phyloP scores from a whole-genome alignment of 2,113 vertebrate genomes.

The Otocyon megalotis region DNA sequence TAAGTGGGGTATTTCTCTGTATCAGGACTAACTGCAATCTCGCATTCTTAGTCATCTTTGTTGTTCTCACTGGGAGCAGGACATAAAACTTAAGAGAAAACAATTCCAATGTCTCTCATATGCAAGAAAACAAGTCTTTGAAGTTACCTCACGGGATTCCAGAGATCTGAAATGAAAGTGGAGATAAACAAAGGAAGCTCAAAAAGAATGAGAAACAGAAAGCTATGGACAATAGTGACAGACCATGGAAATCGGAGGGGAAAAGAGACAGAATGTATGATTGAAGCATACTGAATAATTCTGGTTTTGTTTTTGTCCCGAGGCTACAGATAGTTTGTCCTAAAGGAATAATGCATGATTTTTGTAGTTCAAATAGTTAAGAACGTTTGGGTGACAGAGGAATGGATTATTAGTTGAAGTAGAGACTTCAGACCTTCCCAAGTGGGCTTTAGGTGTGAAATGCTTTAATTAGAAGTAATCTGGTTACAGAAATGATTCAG shows the following conservation, averaged over 20 bases:
- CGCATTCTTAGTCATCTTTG: constrained; percentile 4
- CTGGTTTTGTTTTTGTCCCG: neutral
- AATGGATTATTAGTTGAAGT: neutral
- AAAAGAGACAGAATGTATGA: constrained; percentile 26
- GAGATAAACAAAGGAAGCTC: constrained; percentile 36
- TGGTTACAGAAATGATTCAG: neutral
- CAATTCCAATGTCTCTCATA: constrained; percentile 6
- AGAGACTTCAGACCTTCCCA: neutral
- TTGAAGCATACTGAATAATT: constrained; percentile 48
- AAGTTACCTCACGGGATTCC: neutral
- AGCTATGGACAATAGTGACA: neutral
- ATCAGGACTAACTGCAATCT: neutral
- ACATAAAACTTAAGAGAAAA: constrained; percentile 43
- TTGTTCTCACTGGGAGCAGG: neutral
- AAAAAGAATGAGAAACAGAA: neutral
- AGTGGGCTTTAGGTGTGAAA: neutral
- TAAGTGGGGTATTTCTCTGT: neutral
- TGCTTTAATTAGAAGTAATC: constrained; percentile 46
- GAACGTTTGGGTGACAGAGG: neutral
- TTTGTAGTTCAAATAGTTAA: neutral
- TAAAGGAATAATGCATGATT: constrained; percentile 38
- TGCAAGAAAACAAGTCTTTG: constrained; percentile 40
- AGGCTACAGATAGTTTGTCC: constrained; percentile 16
- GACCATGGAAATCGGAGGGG: neutral
- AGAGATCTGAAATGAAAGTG: constrained; percentile 44